phyloP scores from a whole-genome alignment of 2,888 invertebrate species.

The Anoplius nigerrimus region DNA sequence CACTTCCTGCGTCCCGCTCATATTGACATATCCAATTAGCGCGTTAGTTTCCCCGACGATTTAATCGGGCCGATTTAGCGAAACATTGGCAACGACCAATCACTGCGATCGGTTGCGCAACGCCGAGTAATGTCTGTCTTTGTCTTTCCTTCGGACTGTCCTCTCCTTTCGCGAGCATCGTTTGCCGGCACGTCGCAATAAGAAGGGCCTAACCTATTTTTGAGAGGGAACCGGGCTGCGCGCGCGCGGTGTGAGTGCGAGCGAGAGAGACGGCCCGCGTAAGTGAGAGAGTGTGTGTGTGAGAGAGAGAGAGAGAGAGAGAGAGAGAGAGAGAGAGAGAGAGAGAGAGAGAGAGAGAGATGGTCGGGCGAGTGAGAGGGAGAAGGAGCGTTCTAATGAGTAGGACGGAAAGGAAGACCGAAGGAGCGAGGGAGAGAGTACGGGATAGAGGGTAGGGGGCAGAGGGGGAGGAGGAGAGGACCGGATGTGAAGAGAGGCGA shows the following conservation, averaged over 20 bases:
- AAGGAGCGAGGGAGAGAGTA: constrained; percentile 13
- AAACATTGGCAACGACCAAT: no score
- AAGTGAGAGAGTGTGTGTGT: no score
- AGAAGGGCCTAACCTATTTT: constrained; percentile 70
- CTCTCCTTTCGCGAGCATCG: constrained; percentile 14
- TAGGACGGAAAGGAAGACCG: neutral
- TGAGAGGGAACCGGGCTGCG: constrained; percentile 56
- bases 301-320: constrained; percentile 2
- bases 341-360: constrained; percentile 15
- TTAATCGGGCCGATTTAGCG: no score
- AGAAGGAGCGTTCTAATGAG: neutral
- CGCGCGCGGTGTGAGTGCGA: constrained; percentile 17
- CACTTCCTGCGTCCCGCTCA: no score
- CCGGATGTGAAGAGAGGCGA: constrained; percentile 53
- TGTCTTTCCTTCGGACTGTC: neutral
- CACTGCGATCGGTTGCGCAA: neutral
- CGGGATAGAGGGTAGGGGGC: no score
- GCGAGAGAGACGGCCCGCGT: neutral
- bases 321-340: constrained; percentile 15
- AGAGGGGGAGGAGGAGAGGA: constrained; percentile 44
- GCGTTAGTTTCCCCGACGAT: no score
- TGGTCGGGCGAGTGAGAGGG: constrained; percentile 18
- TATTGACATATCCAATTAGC: no score
- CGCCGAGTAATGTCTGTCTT: neutral
- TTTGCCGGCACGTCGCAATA: constrained; percentile 30